A percentile compares a stretch with the other conserved stretches of the same genome.
Conservation (phyloP, 2,888 invertebrate species). For the Orthosia gothica region DNA sequence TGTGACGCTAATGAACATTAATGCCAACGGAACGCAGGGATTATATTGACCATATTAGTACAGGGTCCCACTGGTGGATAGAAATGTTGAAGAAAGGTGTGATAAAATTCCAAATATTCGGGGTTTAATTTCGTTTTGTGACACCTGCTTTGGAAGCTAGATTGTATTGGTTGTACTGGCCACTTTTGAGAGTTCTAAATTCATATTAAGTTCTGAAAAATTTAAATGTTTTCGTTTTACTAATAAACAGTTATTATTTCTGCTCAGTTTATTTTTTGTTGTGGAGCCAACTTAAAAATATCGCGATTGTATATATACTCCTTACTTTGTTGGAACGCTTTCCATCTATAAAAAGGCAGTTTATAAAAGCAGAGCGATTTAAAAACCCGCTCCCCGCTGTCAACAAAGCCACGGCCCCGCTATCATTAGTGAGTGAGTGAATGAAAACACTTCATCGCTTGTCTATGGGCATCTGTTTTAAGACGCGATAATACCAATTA, state of each 20-base stretch:
- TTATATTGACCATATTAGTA: conserved; percentile 81
- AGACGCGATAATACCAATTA: conserved; percentile 89
- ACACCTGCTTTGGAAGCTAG: conserved; percentile 22
- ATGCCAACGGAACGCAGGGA: conserved; percentile 81
- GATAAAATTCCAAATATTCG: conserved; percentile 47
- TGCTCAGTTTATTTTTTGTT: background rate
- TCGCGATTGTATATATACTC: background rate
- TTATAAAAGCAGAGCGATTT: conserved; percentile 8
- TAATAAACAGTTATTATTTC: background rate
- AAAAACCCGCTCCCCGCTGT: conserved; percentile 46
- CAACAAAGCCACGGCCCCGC: conserved; percentile 50
- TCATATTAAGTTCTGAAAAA: background rate
- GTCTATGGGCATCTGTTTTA: conserved; percentile 88
- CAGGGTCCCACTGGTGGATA: conserved; percentile 47
- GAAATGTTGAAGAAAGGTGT: conserved; percentile 58
- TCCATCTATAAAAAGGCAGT: background rate
- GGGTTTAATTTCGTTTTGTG: conserved; percentile 26
- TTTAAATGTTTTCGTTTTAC: background rate
- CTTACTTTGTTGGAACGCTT: background rate
- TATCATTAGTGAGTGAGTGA: conserved; percentile 80
- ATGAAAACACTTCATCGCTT: conserved; percentile 87
- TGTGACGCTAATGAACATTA: conserved; percentile 89
- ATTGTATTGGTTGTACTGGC: background rate
- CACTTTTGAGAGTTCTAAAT: background rate
- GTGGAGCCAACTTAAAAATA: background rate